phyloP scores from a whole-genome alignment of 2,113 vertebrate species.

The Procavia capensis region DNA sequence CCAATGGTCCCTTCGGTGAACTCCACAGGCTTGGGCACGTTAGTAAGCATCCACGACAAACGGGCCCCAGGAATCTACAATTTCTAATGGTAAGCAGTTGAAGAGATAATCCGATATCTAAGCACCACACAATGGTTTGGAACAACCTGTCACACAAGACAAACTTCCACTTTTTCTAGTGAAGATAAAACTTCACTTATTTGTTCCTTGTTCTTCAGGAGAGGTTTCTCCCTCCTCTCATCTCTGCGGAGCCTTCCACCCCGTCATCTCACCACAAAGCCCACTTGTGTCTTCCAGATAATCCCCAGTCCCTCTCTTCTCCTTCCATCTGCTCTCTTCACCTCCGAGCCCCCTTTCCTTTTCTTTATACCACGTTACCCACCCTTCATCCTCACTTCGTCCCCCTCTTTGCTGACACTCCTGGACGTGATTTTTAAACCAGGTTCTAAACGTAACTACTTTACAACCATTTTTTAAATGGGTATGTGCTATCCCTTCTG shows the following conservation, averaged over 20 bases:
- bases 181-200: slow-evolving; percentile 72
- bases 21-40: slow-evolving; percentile 69
- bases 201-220: slow-evolving; percentile 56
- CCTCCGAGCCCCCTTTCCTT: background rate
- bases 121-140: slow-evolving; percentile 67
- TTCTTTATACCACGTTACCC: background rate
- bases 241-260: slow-evolving; percentile 49
- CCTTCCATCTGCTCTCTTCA: background rate
- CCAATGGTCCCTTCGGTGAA: background rate
- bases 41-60: slow-evolving; percentile 62
- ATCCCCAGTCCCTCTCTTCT: slow-evolving; percentile 36
- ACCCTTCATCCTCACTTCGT: background rate
- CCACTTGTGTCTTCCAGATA: slow-evolving; percentile 72
- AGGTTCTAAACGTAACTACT: background rate
- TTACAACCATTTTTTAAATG: background rate
- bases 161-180: slow-evolving; percentile 77
- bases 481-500: background rate
- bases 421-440: background rate
- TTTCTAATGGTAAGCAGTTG: slow-evolving; percentile 79
- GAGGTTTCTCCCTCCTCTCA: slow-evolving; percentile 55
- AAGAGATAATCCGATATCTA: slow-evolving; percentile 81
- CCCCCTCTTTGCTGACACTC: slow-evolving; percentile 33
- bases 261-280: slow-evolving; percentile 70
- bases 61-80: slow-evolving; percentile 60
- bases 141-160: slow-evolving; percentile 69